phyloP scores from a whole-genome alignment of 2,797 vertebrate species.

The Halcyon smyrnensis region DNA sequence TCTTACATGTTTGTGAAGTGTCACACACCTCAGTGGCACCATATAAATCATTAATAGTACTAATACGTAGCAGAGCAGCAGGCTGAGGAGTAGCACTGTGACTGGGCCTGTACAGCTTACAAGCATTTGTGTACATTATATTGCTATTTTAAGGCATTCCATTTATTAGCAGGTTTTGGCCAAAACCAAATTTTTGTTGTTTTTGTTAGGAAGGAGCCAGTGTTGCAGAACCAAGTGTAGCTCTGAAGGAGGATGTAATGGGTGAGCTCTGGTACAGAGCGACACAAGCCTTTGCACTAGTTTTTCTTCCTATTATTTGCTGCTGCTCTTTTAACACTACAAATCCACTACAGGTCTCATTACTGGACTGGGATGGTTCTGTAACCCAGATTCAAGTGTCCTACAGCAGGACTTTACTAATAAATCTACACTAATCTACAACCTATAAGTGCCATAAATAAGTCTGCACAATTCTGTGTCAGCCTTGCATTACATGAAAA shows the following conservation, averaged over 20 bases:
- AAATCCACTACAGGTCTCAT: background rate
- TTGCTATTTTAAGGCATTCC: slow-evolving; percentile 30
- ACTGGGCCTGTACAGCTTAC: background rate
- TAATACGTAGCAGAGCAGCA: background rate
- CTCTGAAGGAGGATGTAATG: background rate
- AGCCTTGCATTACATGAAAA: background rate
- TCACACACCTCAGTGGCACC: slow-evolving; percentile 16
- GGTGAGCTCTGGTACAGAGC: background rate
- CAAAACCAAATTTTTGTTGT: background rate
- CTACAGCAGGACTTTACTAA: background rate
- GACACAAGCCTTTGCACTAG: background rate
- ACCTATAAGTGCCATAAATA: background rate
- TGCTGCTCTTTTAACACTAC: background rate
- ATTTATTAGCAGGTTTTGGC: slow-evolving; percentile 28
- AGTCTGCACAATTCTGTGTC: background rate
- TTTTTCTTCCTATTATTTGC: background rate
- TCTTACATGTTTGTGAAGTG: background rate
- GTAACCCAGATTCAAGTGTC: background rate
- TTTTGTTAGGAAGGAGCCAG: background rate
- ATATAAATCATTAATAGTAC: background rate
- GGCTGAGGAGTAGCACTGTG: background rate
- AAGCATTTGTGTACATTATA: background rate
- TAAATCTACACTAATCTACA: background rate
- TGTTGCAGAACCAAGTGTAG: background rate
- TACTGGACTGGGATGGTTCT: background rate